phyloP scores from a whole-genome alignment of 1,140 invertebrate species.

The Euura lappo region DNA sequence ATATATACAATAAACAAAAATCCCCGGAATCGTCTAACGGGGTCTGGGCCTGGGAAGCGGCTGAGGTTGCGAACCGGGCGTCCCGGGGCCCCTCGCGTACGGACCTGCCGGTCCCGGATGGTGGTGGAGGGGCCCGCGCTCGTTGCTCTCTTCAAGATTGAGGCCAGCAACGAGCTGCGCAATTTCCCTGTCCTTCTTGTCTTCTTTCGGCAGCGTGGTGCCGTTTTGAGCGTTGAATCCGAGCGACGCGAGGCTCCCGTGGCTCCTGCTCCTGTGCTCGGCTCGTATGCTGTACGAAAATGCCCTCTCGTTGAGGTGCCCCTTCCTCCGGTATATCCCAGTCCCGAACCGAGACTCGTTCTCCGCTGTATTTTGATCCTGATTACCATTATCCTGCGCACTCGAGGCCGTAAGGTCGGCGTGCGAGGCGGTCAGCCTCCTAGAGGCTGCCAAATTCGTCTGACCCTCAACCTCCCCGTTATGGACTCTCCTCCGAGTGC shows the following conservation, averaged over 20 bases:
- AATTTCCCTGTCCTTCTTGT: constrained; percentile 90
- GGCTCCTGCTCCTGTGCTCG: constrained; percentile 88
- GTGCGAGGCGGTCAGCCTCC: constrained; percentile 52
- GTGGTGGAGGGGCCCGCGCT: constrained; percentile 56
- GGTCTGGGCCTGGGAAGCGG: constrained; percentile 55
- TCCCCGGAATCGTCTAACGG: constrained; percentile 35
- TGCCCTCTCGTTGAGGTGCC: constrained; percentile 90
- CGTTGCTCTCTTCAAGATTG: constrained; percentile 79
- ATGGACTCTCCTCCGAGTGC: constrained; percentile 65
- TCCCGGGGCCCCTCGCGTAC: constrained; percentile 54
- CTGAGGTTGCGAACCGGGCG: constrained; percentile 39
- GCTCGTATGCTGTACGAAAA: constrained; percentile 94
- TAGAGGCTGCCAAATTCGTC: constrained; percentile 47
- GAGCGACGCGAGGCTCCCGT: constrained; percentile 87
- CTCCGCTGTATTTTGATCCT: constrained; percentile 65
- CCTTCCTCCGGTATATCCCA: constrained; percentile 87
- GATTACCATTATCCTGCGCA: constrained; percentile 58
- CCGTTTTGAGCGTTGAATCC: constrained; percentile 56
- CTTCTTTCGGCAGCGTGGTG: constrained; percentile 62
- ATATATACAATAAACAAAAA: no score
- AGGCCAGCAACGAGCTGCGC: constrained; percentile 89
- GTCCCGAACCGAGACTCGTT: constrained; percentile 84
- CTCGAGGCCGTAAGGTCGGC: constrained; percentile 48
- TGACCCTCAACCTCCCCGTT: constrained; percentile 60
- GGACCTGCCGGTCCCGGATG: constrained; percentile 63